These are phyloP conservation scores for Ptychoptera albimana DNA, from an alignment of 2,888 invertebrate genomes.

Conservation along the genomic window DNA sequence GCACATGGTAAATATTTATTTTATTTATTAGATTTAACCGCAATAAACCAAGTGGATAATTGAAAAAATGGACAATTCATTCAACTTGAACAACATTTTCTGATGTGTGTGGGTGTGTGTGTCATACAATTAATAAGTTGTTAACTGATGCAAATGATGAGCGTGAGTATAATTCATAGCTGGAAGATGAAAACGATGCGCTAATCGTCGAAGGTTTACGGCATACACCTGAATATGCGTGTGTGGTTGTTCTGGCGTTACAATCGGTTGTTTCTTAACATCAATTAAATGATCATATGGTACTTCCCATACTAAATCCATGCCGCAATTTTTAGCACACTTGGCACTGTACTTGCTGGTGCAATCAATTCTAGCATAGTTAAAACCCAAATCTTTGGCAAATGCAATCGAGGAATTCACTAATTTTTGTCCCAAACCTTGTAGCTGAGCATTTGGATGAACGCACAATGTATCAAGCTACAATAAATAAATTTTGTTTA, in stretches of 20 bases:
- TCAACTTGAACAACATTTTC: too few species aligned
- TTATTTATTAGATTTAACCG: too few species aligned
- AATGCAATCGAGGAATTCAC: background rate
- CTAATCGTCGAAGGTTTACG: background rate
- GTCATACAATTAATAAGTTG: too few species aligned
- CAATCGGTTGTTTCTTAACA: background rate
- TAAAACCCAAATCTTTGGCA: background rate
- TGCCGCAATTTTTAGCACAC: background rate
- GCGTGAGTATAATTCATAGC: too few species aligned
- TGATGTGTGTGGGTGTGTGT: too few species aligned
- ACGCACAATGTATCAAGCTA: background rate
- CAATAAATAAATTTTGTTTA: background rate
- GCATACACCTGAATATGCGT: background rate
- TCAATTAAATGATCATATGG: background rate
- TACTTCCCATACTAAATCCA: background rate
- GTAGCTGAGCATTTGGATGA: background rate
- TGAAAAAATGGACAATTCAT: too few species aligned
- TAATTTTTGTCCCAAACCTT: background rate
- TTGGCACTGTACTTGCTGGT: background rate
- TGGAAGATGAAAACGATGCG: too few species aligned
- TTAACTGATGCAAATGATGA: too few species aligned
- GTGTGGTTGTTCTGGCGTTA: background rate
- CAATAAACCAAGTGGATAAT: too few species aligned
- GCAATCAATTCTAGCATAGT: background rate
- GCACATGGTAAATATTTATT: too few species aligned